Conservation (phyloP, 1,140 invertebrate genomes). For the Callitettix versicolor region DNA sequence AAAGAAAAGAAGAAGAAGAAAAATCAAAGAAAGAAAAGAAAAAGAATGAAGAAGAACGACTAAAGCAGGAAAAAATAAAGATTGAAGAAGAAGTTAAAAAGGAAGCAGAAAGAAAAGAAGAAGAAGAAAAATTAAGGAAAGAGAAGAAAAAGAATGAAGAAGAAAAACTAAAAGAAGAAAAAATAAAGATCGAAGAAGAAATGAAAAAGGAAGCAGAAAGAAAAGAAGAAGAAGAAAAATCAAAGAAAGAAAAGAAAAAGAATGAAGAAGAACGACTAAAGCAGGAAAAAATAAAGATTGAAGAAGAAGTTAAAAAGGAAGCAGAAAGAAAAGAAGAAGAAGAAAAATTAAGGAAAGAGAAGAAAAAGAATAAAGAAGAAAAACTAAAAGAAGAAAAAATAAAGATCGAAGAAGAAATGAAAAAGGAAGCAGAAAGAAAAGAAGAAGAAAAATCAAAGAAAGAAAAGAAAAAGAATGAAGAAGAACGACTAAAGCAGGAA, state of each 20-base stretch:
- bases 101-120: neutral
- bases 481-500: no score
- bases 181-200: neutral
- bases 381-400: conserved; percentile 1
- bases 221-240: neutral
- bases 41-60: conserved; percentile 1
- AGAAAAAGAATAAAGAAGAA: neutral
- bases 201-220: no score
- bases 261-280: conserved; percentile 10
- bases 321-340: conserved; percentile 5
- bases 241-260: neutral
- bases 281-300: conserved; percentile 11
- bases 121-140: conserved; percentile 19
- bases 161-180: neutral
- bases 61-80: conserved; percentile 19
- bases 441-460: no score
- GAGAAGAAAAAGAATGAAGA: neutral
- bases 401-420: neutral
- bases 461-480: no score
- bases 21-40: neutral
- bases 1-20: neutral
- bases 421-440: no score
- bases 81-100: neutral
- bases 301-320: conserved; percentile 7
- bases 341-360: neutral